These are phyloP conservation scores for Nettapus auritus DNA, from an alignment of 2,113 vertebrate genomes.

Conservation along the genomic window DNA sequence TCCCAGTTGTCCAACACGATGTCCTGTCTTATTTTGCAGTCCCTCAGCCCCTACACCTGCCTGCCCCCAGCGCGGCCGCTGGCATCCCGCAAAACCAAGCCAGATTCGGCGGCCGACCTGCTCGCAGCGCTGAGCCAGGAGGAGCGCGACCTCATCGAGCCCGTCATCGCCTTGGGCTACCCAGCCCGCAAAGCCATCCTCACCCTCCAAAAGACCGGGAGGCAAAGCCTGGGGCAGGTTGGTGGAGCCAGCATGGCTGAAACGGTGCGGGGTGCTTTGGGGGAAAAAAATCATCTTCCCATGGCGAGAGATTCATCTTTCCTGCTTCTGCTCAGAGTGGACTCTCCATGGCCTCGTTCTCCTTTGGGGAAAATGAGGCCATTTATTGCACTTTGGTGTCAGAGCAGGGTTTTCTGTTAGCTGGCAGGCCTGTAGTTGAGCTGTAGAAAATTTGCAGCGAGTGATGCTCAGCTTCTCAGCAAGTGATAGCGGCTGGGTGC, in stretches of 20 bases:
- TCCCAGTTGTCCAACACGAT: not conserved
- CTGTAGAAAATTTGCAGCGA: not conserved
- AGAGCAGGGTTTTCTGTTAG: not conserved
- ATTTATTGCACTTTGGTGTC: not conserved
- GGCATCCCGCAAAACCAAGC: conserved; percentile 31
- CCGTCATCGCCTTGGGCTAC: conserved; percentile 86
- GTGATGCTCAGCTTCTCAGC: not conserved
- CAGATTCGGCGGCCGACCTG: conserved; percentile 83
- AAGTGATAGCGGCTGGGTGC: fast-evolving
- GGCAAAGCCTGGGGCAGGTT: conserved; percentile 88
- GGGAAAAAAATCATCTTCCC: not conserved
- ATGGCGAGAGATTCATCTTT: not conserved
- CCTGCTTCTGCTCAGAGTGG: not conserved
- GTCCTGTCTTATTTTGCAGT: conserved; percentile 67
- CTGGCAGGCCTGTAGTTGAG: not conserved
- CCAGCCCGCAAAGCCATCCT: conserved; percentile 85
- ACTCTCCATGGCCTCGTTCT: not conserved
- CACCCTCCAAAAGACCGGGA: conserved; percentile 91
- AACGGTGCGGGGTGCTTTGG: not conserved
- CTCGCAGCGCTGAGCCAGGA: conserved; percentile 88
- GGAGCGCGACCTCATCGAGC: conserved; percentile 87
- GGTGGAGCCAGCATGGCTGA: not conserved
- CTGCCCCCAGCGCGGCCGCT: not conserved
- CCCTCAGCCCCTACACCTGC: conserved; percentile 72
- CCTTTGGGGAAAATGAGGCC: not conserved